phyloP scores from a whole-genome alignment of 2,888 invertebrate species.

The Stenoptilia bipunctidactyla region DNA sequence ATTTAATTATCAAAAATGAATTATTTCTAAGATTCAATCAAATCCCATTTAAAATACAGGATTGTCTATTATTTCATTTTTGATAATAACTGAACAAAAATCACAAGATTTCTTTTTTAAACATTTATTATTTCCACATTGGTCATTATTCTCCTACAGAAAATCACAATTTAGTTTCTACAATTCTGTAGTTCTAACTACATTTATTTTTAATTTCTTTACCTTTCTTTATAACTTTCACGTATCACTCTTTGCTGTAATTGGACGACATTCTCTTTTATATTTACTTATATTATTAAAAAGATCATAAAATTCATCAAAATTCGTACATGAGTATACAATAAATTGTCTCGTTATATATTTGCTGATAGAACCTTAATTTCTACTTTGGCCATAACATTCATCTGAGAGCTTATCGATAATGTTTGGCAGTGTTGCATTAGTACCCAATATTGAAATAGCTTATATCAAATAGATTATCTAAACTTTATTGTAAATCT shows the following conservation, averaged over 20 bases:
- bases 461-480: no score
- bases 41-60: no score
- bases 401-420: background rate
- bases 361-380: background rate
- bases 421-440: background rate
- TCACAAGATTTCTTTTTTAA: conserved; percentile 21
- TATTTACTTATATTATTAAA: conserved; percentile 24
- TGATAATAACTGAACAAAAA: conserved; percentile 11
- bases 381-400: background rate
- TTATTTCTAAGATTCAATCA: no score
- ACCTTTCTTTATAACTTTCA: conserved; percentile 8
- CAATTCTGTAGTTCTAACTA: conserved; percentile 15
- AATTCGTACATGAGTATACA: conserved; percentile 53
- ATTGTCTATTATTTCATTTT: conserved; percentile 30
- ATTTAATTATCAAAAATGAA: conserved; percentile 17
- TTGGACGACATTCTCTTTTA: conserved; percentile 40
- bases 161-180: conserved; percentile 50
- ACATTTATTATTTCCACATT: conserved; percentile 67
- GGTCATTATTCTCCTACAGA: conserved; percentile 48
- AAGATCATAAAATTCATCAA: conserved; percentile 58
- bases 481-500: background rate
- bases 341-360: background rate
- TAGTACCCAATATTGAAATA: background rate
- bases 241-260: conserved; percentile 19
- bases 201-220: conserved; percentile 19